Evolutionary conservation across 2,888 invertebrate genomes (phyloP).

Genomic region (Yponomeuta plumbellus): DNA sequence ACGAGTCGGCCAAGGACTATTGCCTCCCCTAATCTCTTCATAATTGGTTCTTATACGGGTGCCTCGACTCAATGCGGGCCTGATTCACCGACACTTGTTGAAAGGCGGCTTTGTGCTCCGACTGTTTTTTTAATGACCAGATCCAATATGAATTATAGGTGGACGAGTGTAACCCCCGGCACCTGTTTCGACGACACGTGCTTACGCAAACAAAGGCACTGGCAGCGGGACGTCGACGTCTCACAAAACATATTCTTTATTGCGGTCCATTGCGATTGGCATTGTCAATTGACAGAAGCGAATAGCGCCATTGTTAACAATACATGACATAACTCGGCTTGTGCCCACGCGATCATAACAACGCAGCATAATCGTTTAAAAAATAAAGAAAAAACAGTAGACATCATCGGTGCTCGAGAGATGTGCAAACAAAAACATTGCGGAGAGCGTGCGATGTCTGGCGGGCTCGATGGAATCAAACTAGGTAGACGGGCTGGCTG

Average conservation of each 20-base stretch:
- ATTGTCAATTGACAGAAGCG: slow-evolving; percentile 47
- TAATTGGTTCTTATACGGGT: slow-evolving; percentile 60
- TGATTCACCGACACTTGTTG: slow-evolving; percentile 32
- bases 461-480: slow-evolving; percentile 36
- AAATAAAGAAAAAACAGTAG: slow-evolving; percentile 33
- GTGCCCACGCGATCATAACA: slow-evolving; percentile 41
- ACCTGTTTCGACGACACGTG: slow-evolving; percentile 4
- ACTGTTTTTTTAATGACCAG: slow-evolving; percentile 6
- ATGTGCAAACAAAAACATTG: slow-evolving; percentile 29
- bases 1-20: slow-evolving; percentile 21
- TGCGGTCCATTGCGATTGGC: slow-evolving; percentile 50
- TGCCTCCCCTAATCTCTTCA: slow-evolving; percentile 40
- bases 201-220: slow-evolving; percentile 42
- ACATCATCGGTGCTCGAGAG: slow-evolving; percentile 22
- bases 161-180: background rate
- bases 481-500: slow-evolving; percentile 33
- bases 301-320: slow-evolving; percentile 51
- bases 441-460: slow-evolving; percentile 28
- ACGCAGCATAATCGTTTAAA: slow-evolving; percentile 32
- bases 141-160: slow-evolving; percentile 10
- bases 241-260: slow-evolving; percentile 50
- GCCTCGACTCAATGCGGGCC: slow-evolving; percentile 51
- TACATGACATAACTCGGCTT: slow-evolving; percentile 50
- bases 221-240: slow-evolving; percentile 30
- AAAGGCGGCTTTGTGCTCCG: slow-evolving; percentile 12